Conservation (phyloP, 2,113 vertebrate genomes). For the Gasterosteus nipponicus region DNA sequence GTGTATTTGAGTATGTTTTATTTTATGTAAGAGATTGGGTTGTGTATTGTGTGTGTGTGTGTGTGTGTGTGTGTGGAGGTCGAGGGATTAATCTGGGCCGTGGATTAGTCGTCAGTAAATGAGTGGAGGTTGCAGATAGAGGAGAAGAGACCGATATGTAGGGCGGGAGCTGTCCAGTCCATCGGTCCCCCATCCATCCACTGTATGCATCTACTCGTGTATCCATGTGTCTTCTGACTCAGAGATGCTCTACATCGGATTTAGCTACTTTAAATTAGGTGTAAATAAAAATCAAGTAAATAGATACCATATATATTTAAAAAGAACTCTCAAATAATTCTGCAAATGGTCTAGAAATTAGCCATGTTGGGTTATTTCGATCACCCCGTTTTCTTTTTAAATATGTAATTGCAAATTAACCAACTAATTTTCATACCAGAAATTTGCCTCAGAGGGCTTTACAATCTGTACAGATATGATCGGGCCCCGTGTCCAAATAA, state of each 20-base stretch:
- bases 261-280: conserved; percentile 1
- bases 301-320: no score
- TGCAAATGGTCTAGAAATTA: not conserved
- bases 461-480: no score
- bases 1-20: conserved; percentile 7
- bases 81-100: conserved; percentile 67
- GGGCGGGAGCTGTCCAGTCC: conserved; percentile 23
- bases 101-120: conserved; percentile 74
- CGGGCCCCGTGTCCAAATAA: no score
- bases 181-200: not conserved
- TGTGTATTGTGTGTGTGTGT: conserved; percentile 22
- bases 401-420: not conserved
- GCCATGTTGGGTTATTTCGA: not conserved
- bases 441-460: no score
- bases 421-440: not conserved
- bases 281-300: not conserved
- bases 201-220: not conserved
- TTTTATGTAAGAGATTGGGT: conserved; percentile 11
- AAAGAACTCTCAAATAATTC: not conserved
- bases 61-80: conserved; percentile 37
- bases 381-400: not conserved
- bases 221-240: not conserved
- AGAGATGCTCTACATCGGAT: not conserved
- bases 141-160: conserved; percentile 4
- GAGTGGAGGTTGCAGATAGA: conserved; percentile 52